Base-by-base conservation (phyloP, 2,797 vertebrate genomes). In the Tapera naevia region DNA sequence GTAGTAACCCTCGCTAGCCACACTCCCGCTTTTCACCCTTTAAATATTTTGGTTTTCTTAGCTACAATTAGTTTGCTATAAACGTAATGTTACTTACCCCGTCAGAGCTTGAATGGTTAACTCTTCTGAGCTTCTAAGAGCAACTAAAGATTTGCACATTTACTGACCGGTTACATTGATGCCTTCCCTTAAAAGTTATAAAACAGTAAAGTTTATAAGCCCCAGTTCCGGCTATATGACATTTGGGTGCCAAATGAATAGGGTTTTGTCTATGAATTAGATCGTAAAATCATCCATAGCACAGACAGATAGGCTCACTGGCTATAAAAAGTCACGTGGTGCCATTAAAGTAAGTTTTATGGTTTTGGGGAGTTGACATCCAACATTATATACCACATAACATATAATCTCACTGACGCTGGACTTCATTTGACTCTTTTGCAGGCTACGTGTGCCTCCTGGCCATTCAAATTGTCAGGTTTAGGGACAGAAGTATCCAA, bases 301-400 rank as follows among this genome's bases (percentile, higher is more conserved):
- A 98, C 98, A 98, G 98, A 99, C 99, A 99, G 99, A 99, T 99
- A 99, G 99, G 99, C 99, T 99, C 98, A 99, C 99, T 99, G 99
- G 99, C 99, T 99, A 99, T 99, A 99, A 99, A 99, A 98, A 98
- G 99, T 99, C 99, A 99, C 99, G 99, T 99, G 99, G 98, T 99
- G 97, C 99, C 99, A 99, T 99, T 99, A 99, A 99, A 99, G 99
- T 99, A 99, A 99, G 99, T 99, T 99, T 99, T 99, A 99, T 99
- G 99, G 99, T 99, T 99, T 99, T 99, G 99, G 99, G 99, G 99
- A 99, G 99, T 99, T 99, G 99, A 99, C 99, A 98, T 98, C 98
- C 98, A 98, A 98, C 98, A 99, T 99, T 99, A 99, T 99, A 99
- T 99, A 99, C 98, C 99, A 99, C 99, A 99, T 99, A 99, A 99